Evolutionary conservation across 2,797 vertebrate species (phyloP).

Genomic region (Crocidura indochinensis): DNA sequence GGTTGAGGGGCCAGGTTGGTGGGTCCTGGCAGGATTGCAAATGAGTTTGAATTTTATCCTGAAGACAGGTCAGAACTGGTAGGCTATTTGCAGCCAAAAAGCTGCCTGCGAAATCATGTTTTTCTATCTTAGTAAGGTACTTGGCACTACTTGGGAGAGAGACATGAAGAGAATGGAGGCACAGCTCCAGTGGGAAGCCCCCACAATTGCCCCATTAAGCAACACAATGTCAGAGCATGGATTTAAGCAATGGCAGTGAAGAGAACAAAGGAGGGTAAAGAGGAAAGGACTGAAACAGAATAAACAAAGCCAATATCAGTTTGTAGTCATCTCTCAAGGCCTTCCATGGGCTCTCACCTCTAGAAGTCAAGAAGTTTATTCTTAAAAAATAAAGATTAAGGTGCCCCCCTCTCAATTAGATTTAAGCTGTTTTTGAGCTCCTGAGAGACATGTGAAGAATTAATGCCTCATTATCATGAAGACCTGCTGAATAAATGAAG

Average conservation of each 20-base stretch:
- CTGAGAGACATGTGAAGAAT: not conserved
- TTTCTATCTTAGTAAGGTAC: not conserved
- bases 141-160: not conserved
- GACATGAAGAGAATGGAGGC: not conserved
- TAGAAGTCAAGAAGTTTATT: not conserved
- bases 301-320: not conserved
- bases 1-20: not conserved
- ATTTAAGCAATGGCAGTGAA: not conserved
- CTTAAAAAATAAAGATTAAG: not conserved
- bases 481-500: not conserved
- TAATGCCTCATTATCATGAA: not conserved
- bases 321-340: not conserved
- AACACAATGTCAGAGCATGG: not conserved
- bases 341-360: too few species aligned
- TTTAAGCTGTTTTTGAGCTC: too few species aligned
- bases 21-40: not conserved
- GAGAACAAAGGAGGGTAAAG: not conserved
- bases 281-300: not conserved
- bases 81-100: too few species aligned
- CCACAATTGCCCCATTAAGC: accelerated
- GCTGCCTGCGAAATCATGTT: accelerated
- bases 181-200: not conserved
- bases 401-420: too few species aligned
- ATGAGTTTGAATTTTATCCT: not conserved
- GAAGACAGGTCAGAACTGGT: not conserved